A percentile compares a stretch with the other conserved stretches of the same genome.
Evolutionary conservation across 2,797 vertebrate genomes (phyloP).

Genomic region (Girardinus metallicus): DNA sequence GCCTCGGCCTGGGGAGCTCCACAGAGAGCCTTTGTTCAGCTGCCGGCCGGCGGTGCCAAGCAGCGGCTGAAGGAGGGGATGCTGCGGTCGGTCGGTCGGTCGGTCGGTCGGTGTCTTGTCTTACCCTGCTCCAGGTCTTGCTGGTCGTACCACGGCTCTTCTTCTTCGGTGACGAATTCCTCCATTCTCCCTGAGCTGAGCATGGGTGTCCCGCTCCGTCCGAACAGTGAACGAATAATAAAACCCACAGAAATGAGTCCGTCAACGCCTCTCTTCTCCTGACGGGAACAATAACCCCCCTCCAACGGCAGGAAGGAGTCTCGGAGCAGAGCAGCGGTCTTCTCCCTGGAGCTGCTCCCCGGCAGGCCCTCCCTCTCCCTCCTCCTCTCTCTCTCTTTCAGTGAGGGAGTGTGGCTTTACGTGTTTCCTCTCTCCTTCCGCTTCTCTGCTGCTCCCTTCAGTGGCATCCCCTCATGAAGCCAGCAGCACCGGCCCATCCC

Average conservation of each 20-base stretch:
- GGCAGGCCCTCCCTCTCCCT: neutral
- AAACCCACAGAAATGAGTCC: conserved; percentile 9
- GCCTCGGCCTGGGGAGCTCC: neutral
- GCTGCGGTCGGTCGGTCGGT: conserved; percentile 31
- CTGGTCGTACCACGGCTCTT: conserved; percentile 95
- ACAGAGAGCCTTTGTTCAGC: conserved; percentile 62
- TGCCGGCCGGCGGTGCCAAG: conserved; percentile 34
- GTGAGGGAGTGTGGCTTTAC: conserved; percentile 12
- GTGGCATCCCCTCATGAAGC: conserved; percentile 45
- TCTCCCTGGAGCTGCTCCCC: conserved; percentile 30
- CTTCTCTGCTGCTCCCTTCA: conserved; percentile 30
- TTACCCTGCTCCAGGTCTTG: conserved; percentile 96
- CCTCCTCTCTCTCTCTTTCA: neutral
- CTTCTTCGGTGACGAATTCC: conserved; percentile 92
- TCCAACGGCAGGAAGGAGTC: neutral
- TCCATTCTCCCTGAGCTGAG: conserved; percentile 89
- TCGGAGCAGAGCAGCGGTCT: conserved; percentile 11
- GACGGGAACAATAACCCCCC: conserved; percentile 52
- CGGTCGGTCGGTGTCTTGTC: conserved; percentile 21
- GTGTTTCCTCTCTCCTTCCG: conserved; percentile 56
- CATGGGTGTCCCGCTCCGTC: conserved; percentile 57
- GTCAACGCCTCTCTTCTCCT: neutral
- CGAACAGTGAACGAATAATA: neutral
- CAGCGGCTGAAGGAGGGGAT: conserved; percentile 45
- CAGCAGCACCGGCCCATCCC: conserved; percentile 55